phyloP scores from a whole-genome alignment of 2,797 vertebrate genomes.

The Silurus aristotelis region DNA sequence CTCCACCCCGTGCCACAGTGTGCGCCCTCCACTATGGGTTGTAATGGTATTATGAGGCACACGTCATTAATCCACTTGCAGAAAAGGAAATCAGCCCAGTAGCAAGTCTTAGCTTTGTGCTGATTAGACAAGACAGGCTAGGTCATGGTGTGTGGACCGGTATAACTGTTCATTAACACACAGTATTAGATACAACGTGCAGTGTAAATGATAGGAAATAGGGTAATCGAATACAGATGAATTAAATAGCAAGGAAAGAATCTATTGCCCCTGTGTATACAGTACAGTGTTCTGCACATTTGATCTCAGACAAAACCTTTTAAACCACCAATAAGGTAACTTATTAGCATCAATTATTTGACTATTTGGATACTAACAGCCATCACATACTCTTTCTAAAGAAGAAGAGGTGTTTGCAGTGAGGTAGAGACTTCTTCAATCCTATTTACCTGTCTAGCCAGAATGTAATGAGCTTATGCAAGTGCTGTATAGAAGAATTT shows the following conservation, averaged over 20 bases:
- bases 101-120: constrained; percentile 55
- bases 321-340: constrained; percentile 22
- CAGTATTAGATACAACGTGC: constrained; percentile 26
- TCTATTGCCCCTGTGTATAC: constrained; percentile 8
- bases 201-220: constrained; percentile 28
- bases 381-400: background rate
- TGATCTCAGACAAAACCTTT: constrained; percentile 17
- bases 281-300: constrained; percentile 10
- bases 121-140: constrained; percentile 52
- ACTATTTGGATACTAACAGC: background rate
- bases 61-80: constrained; percentile 69
- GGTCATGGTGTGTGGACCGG: constrained; percentile 38
- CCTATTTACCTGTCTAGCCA: background rate
- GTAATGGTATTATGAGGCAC: constrained; percentile 67
- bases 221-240: constrained; percentile 26
- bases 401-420: background rate
- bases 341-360: constrained; percentile 2
- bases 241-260: constrained; percentile 39
- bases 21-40: constrained; percentile 31
- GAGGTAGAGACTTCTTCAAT: background rate
- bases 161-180: constrained; percentile 39
- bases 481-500: background rate
- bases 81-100: constrained; percentile 59
- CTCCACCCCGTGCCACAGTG: constrained; percentile 7
- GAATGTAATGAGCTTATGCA: background rate